Conservation (phyloP, 2,113 vertebrate genomes). For the Spermophilus dauricus region DNA sequence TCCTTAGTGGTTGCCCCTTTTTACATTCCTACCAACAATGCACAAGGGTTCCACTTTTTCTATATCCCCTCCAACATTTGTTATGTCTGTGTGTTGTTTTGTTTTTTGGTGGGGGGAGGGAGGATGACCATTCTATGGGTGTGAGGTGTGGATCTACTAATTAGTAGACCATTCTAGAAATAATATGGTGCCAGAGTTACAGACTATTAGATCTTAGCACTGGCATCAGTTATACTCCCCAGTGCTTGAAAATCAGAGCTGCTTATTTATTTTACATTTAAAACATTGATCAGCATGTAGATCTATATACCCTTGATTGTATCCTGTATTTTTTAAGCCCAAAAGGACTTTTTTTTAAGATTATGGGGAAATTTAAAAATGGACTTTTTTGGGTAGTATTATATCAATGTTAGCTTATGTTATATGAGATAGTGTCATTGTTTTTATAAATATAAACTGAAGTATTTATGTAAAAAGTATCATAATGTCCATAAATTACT, state of each 20-base stretch:
- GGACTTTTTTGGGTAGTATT: not conserved
- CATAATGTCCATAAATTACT: not conserved
- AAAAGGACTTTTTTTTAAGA: not conserved
- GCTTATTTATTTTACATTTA: slow-evolving; percentile 23
- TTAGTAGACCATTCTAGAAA: slow-evolving; percentile 19
- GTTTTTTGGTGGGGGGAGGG: not conserved
- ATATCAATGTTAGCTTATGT: not conserved
- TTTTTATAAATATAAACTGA: not conserved
- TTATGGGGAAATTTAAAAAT: slow-evolving; percentile 32
- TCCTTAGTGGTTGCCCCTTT: not conserved
- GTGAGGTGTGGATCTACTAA: not conserved
- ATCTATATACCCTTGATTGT: not conserved
- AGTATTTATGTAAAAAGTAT: not conserved
- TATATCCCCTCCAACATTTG: not conserved
- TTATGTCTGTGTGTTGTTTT: not conserved
- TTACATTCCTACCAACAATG: not conserved
- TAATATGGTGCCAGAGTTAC: not conserved
- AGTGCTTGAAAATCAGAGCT: slow-evolving; percentile 36
- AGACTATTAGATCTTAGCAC: not conserved
- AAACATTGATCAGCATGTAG: not conserved
- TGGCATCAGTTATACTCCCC: not conserved
- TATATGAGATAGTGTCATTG: not conserved
- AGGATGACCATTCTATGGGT: not conserved
- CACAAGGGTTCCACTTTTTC: not conserved
- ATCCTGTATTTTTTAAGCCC: not conserved